Base-by-base conservation (phyloP, 2,113 vertebrate genomes). In the Elachura formosa region DNA sequence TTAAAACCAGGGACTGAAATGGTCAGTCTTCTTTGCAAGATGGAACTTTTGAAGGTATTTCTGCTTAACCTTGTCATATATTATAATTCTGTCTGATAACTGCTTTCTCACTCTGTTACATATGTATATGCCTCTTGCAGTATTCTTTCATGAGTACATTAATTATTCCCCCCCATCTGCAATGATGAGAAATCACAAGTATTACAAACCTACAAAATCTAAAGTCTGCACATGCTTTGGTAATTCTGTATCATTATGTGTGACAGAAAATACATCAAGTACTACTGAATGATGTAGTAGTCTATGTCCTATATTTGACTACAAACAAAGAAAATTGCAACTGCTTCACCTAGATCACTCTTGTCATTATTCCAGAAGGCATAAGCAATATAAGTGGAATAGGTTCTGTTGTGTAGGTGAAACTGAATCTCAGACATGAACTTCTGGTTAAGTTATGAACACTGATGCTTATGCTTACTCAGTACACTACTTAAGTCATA, bases 401-500 rank as follows among this genome's bases (percentile, higher is more conserved):
- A 94, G 91, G 58, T 96, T 96, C 91, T 87, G 61, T 93, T 94
- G 51, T 83, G 68, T 89, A 93, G 83, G 61, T 94, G 40, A 95
- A 97, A 94, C 20, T 89, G 62, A 95, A 91, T 58, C 63, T 96
- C 95, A 93, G 81, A 92, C 40, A 66, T 74, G 59, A 95, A 90
- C 69, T 95, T 96, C 86, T 97, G 81, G 71, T 96, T 82, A 96
- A 91, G 96, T 97, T 89, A 92, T 88, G 92, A 97, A 85, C 90
- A 76, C 28, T 84, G 67, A 91, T 86, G 51, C 93, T 93, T 94
- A 92, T 95, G 82, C 83, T 96, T 84, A 77, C 94, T 90, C 79
- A 94, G 84, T 94, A 96, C 48, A 61, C 84, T 92, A 40, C 84
- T 94, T 77, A 91, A 75, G 72, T 51, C 87, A 86, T 84, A 69